phyloP scores from a whole-genome alignment of 2,797 vertebrate species.

The Spheniscus humboldti region DNA sequence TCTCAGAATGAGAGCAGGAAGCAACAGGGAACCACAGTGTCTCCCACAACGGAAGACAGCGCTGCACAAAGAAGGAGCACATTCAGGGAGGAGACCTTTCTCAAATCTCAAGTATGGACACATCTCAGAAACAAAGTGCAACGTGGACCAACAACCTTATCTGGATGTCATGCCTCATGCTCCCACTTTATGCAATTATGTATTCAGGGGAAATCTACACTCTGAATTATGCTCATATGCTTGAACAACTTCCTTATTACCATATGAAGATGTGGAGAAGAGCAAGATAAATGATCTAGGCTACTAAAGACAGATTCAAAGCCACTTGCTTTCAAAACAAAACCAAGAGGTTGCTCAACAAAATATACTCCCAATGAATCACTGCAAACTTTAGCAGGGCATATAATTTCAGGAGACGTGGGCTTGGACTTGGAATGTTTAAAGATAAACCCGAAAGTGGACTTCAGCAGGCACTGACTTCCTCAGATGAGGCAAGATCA shows the following conservation, averaged over 20 bases:
- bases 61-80: neutral
- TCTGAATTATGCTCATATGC: neutral
- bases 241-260: constrained; percentile 27
- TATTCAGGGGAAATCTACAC: neutral
- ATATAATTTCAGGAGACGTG: neutral
- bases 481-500: neutral
- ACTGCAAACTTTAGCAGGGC: constrained; percentile 12
- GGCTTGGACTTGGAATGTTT: neutral
- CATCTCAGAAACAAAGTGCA: neutral
- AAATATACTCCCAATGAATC: constrained; percentile 3
- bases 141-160: neutral
- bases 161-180: neutral
- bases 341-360: constrained; percentile 25
- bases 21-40: neutral
- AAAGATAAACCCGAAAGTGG: neutral
- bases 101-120: neutral
- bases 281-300: constrained; percentile 1
- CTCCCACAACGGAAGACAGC: neutral
- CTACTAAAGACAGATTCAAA: constrained; percentile 6
- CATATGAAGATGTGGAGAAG: neutral
- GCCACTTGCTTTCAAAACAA: constrained; percentile 26
- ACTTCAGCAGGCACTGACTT: neutral
- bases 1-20: neutral
- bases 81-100: neutral
- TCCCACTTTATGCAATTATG: neutral